These are phyloP conservation scores for Catocala nupta DNA, from an alignment of 2,888 invertebrate genomes.

Conservation along the genomic window DNA sequence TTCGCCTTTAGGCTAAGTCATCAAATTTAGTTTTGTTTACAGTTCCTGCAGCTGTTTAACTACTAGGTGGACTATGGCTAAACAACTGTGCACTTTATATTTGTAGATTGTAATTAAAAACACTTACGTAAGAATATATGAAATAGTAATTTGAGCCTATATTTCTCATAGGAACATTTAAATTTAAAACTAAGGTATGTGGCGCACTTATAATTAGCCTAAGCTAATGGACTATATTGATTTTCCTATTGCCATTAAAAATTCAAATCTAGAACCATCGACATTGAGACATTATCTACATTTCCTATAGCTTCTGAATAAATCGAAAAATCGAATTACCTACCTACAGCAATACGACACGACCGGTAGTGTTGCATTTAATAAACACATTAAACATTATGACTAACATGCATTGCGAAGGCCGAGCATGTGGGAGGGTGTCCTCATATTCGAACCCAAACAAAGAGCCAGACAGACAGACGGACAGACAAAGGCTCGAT, in stretches of 20 bases:
- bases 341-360: background rate
- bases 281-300: too few relatives aligned
- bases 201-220: too few relatives aligned
- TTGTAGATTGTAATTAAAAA: too few relatives aligned
- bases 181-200: too few relatives aligned
- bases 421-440: slow-evolving; percentile 43
- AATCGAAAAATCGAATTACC: background rate
- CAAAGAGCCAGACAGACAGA: slow-evolving; percentile 73
- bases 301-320: background rate
- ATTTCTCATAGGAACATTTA: too few relatives aligned
- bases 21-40: slow-evolving; percentile 37
- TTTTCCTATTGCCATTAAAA: too few relatives aligned
- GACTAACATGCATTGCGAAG: slow-evolving; percentile 37
- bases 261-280: too few relatives aligned
- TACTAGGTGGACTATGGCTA: too few relatives aligned
- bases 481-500: slow-evolving; percentile 70
- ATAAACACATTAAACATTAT: slow-evolving; percentile 38
- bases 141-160: too few relatives aligned
- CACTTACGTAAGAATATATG: too few relatives aligned
- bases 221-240: too few relatives aligned
- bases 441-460: slow-evolving; percentile 60
- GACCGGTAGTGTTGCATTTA: slow-evolving; percentile 8
- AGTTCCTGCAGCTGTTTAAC: slow-evolving; percentile 33
- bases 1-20: slow-evolving; percentile 42
- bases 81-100: too few relatives aligned